phyloP scores from a whole-genome alignment of 1,140 invertebrate species.

The Platyscapa corneri region DNA sequence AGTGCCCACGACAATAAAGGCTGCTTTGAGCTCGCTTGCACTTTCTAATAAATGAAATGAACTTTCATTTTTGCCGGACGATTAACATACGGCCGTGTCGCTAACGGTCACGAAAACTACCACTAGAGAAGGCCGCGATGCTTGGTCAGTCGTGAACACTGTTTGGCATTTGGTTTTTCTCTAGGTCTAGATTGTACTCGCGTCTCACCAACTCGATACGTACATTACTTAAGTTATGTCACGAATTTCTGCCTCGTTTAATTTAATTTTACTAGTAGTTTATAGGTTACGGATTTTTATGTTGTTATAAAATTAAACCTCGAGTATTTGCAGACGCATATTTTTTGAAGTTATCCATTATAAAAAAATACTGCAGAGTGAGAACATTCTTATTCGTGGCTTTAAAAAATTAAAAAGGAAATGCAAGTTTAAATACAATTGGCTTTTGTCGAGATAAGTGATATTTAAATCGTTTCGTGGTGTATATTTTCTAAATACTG shows the following conservation, averaged over 20 bases:
- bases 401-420: not conserved
- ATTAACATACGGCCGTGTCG: not conserved
- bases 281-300: not conserved
- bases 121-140: no score
- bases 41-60: conserved; percentile 3
- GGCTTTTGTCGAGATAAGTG: not conserved
- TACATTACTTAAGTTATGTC: not conserved
- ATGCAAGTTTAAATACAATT: not conserved
- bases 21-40: not conserved
- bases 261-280: not conserved
- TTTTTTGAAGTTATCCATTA: no score
- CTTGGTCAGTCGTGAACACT: not conserved
- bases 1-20: not conserved
- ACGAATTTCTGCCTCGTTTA: not conserved
- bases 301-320: not conserved
- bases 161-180: not conserved
- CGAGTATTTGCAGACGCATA: no score
- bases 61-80: not conserved
- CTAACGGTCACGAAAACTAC: no score
- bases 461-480: not conserved
- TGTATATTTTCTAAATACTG: no score
- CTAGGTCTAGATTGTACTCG: no score
- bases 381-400: no score
- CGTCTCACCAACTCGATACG: no score
- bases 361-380: no score